phyloP scores from a whole-genome alignment of 2,113 vertebrate species.

The Apodemus sylvaticus region DNA sequence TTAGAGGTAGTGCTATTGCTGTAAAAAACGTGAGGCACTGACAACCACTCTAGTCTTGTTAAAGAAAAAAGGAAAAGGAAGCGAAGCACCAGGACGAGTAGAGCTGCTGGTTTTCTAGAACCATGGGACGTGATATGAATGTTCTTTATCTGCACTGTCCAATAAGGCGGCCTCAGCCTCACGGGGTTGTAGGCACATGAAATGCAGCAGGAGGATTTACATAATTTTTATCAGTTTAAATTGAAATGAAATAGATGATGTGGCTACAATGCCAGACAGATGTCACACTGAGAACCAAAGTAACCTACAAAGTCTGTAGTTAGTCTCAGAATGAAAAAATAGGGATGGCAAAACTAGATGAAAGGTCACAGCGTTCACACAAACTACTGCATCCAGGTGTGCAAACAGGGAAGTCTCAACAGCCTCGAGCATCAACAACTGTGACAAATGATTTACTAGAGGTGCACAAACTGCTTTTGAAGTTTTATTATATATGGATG shows the following conservation, averaged over 20 bases:
- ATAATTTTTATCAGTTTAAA: conserved; percentile 37
- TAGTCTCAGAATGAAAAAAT: background rate
- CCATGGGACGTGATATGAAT: background rate
- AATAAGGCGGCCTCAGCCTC: background rate
- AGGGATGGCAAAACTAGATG: conserved; percentile 12
- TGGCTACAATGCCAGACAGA: background rate
- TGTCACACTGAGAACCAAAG: background rate
- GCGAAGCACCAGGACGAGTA: background rate
- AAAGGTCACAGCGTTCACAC: background rate
- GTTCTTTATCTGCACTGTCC: background rate
- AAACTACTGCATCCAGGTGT: background rate
- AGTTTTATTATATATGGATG: conserved; percentile 16
- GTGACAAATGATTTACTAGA: background rate
- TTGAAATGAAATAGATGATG: background rate
- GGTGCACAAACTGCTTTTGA: background rate
- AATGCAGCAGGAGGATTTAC: background rate
- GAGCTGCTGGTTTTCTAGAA: background rate
- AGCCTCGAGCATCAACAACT: background rate
- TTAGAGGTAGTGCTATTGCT: background rate
- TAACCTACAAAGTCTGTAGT: background rate
- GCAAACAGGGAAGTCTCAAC: background rate
- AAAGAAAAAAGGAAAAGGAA: background rate
- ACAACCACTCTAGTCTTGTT: background rate
- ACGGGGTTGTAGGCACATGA: background rate
- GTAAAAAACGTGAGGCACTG: conserved; percentile 22